Percentiles rank a stretch among this genome's conserved stretches.
These are phyloP conservation scores for rat (Rattus norvegicus) DNA, from an alignment of 2,113 vertebrate species.

Conservation along the genomic window DNA sequence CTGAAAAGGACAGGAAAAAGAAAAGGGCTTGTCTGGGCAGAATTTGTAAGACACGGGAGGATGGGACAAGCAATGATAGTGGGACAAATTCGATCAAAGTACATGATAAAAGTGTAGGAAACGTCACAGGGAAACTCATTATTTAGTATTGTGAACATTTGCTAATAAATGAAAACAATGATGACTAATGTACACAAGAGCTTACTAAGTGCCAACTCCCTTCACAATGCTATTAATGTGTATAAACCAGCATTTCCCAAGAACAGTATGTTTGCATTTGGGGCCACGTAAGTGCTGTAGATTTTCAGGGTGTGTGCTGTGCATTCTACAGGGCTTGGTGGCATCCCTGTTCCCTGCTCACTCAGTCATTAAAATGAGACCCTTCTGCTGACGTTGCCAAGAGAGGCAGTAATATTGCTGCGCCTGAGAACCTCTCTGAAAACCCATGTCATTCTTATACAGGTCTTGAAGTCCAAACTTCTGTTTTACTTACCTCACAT, in stretches of 20 bases:
- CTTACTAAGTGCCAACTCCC: not conserved
- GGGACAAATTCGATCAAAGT: not conserved
- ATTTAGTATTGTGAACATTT: not conserved
- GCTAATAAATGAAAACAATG: not conserved
- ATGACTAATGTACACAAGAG: not conserved
- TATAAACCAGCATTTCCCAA: not conserved
- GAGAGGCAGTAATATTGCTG: rapidly evolving
- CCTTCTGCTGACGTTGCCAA: not conserved
- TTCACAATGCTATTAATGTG: not conserved
- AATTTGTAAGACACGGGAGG: not conserved
- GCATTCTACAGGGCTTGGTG: not conserved
- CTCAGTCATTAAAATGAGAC: not conserved
- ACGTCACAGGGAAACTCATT: not conserved
- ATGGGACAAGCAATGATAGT: not conserved
- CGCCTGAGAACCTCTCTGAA: not conserved
- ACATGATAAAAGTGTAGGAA: not conserved
- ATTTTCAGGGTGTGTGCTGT: too few species aligned
- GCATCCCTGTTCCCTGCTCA: not conserved
- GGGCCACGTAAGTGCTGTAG: not conserved
- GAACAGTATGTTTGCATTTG: not conserved
- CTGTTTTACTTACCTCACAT: not conserved
- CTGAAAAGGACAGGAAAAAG: not conserved
- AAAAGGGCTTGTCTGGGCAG: not conserved
- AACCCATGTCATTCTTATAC: not conserved
- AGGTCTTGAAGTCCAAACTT: not conserved